phyloP scores from a whole-genome alignment of 2,888 invertebrate genomes.

The Leucophenga maculata region DNA sequence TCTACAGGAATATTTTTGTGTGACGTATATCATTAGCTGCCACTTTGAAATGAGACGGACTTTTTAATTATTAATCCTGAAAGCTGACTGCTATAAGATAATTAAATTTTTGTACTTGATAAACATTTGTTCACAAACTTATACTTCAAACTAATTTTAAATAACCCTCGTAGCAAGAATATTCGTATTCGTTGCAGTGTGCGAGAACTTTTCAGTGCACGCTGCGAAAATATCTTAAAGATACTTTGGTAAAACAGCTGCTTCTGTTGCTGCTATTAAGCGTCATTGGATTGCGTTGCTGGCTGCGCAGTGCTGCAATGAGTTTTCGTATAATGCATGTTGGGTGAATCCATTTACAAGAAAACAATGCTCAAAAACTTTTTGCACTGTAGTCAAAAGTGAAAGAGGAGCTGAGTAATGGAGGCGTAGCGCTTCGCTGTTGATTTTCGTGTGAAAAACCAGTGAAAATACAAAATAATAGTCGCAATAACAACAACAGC shows the following conservation, averaged over 20 bases:
- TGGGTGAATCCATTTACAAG: conserved; percentile 32
- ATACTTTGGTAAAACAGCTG: conserved; percentile 23
- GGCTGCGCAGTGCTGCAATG: neutral
- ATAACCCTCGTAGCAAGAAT: neutral
- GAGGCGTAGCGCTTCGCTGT: conserved; percentile 25
- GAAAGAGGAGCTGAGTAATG: neutral
- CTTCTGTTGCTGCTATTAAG: neutral
- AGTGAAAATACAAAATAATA: neutral
- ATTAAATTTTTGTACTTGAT: no score
- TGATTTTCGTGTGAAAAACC: neutral
- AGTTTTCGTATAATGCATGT: conserved; percentile 26
- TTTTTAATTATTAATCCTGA: no score
- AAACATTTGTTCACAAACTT: no score
- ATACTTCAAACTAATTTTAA: no score
- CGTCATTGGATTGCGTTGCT: no score
- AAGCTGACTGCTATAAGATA: no score
- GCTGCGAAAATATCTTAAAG: conserved; percentile 20
- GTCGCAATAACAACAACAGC: no score
- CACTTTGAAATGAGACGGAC: no score
- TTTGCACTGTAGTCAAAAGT: conserved; percentile 41
- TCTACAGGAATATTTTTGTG: no score
- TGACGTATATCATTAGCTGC: no score
- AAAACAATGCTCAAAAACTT: conserved; percentile 46
- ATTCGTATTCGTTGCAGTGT: neutral
- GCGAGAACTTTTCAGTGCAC: neutral